These are phyloP conservation scores for Dendrocopos noguchii DNA, from an alignment of 2,113 vertebrate genomes.

Conservation along the genomic window DNA sequence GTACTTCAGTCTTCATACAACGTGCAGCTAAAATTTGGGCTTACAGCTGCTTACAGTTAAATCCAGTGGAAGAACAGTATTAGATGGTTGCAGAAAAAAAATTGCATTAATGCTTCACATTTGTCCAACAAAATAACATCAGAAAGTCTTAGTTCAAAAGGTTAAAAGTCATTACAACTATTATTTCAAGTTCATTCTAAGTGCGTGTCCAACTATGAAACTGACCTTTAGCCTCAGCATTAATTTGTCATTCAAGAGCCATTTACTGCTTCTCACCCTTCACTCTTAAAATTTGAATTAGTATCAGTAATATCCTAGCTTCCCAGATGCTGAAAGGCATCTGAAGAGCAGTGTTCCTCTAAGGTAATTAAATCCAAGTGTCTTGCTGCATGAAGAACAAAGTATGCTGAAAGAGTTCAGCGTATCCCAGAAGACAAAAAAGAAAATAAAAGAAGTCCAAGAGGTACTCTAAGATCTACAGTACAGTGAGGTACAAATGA, in stretches of 20 bases:
- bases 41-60: not conserved
- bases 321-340: constrained; percentile 60
- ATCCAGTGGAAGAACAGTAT: not conserved
- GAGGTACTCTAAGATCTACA: not conserved
- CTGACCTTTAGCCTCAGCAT: constrained; percentile 34
- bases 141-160: not conserved
- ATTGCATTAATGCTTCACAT: not conserved
- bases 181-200: constrained; percentile 19
- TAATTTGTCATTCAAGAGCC: constrained; percentile 50
- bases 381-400: constrained; percentile 39
- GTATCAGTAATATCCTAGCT: constrained; percentile 35
- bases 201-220: not conserved
- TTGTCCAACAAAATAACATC: not conserved
- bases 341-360: constrained; percentile 50
- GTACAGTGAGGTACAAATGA: not conserved
- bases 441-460: not conserved
- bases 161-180: constrained; percentile 16
- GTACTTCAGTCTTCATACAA: not conserved
- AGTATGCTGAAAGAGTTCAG: constrained; percentile 15
- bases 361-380: constrained; percentile 35
- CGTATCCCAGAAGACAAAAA: not conserved
- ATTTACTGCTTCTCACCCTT: constrained; percentile 59
- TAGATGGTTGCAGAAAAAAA: not conserved
- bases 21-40: not conserved
- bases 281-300: constrained; percentile 64